A percentile compares a stretch with the other conserved stretches of the same genome.
Evolutionary conservation across 2,113 vertebrate genomes (phyloP).

Genomic region (Ia io): DNA sequence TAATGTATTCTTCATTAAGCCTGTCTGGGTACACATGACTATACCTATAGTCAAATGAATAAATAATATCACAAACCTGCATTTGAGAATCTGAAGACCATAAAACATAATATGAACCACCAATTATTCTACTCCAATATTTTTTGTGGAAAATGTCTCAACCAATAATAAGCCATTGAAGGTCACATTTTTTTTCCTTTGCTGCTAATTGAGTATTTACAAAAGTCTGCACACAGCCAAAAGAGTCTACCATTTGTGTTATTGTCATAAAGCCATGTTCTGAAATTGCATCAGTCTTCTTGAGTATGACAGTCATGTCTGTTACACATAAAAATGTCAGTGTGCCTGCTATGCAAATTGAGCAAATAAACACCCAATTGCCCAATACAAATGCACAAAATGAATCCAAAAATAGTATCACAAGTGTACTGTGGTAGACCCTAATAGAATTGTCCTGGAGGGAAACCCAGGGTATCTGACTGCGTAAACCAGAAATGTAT

Average conservation of each 20-base stretch:
- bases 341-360: constrained; percentile 6
- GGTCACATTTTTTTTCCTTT: not conserved
- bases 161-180: not conserved
- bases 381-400: not conserved
- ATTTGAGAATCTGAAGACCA: not conserved
- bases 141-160: not conserved
- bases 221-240: constrained; percentile 14
- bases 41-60: not conserved
- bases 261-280: constrained; percentile 34
- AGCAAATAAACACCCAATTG: constrained; percentile 5
- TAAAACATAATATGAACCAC: not conserved
- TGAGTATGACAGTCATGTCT: not conserved
- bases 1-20: not conserved
- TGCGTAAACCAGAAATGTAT: not conserved
- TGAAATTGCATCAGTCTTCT: not conserved
- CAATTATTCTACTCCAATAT: not conserved
- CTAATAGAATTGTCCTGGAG: not conserved
- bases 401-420: not conserved
- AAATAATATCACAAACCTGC: constrained; percentile 1
- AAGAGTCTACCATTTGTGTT: not conserved
- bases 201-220: not conserved
- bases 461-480: not conserved
- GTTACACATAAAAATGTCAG: constrained; percentile 48
- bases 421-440: not conserved
- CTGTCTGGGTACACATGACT: not conserved